A percentile compares a stretch with the other conserved stretches of the same genome.
Conservation (phyloP, 1,140 invertebrate species). For the Bombus haemorrhoidalis region DNA sequence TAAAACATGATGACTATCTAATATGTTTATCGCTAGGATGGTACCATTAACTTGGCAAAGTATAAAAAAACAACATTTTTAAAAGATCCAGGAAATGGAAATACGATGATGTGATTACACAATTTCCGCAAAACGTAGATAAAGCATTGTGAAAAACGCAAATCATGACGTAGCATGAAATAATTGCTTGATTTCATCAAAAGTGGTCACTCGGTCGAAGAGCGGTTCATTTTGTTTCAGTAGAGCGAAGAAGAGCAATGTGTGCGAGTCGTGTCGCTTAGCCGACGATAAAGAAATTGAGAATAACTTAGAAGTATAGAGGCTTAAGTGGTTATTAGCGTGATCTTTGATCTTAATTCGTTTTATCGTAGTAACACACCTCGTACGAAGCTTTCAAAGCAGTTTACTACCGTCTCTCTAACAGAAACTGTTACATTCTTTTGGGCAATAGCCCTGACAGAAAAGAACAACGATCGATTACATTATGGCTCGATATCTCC, state of each 20-base stretch:
- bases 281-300: background rate
- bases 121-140: slow-evolving; percentile 32
- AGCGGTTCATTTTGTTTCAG: slow-evolving; percentile 11
- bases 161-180: background rate
- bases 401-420: slow-evolving; percentile 11
- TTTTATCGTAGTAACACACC: slow-evolving; percentile 18
- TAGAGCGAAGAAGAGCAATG: background rate
- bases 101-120: background rate
- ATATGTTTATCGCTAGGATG: too few species aligned
- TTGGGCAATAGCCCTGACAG: too few species aligned
- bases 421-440: slow-evolving; percentile 1
- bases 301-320: background rate
- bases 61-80: too few species aligned
- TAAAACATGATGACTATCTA: too few species aligned
- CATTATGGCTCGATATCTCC: slow-evolving; percentile 61
- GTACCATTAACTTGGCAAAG: too few species aligned
- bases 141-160: background rate
- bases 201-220: background rate
- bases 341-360: slow-evolving; percentile 52
- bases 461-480: background rate
- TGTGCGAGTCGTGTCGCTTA: background rate
- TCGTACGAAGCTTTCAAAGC: slow-evolving; percentile 10
- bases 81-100: background rate
- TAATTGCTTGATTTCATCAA: background rate
- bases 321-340: slow-evolving; percentile 30